Conservation (phyloP, 2,113 vertebrate genomes). For the Apeltes quadracus region DNA sequence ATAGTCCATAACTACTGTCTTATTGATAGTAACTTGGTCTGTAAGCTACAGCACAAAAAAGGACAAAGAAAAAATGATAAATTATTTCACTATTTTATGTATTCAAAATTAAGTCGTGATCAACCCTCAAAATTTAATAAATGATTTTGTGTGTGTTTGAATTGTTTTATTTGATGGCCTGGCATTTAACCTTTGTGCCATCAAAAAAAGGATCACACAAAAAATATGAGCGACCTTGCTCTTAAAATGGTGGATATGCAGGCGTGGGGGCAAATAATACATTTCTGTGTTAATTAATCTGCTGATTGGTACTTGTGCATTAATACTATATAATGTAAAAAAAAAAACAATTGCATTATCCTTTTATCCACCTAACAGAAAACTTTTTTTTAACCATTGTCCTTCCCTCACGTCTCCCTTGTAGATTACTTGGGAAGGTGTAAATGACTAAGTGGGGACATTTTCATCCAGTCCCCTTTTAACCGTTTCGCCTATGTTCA, state of each 20-base stretch:
- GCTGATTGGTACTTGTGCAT: not conserved
- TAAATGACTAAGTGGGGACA: not conserved
- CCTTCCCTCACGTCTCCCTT: not conserved
- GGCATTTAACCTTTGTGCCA: not conserved
- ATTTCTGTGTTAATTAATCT: not conserved
- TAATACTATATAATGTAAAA: not conserved
- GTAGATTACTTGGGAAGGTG: not conserved
- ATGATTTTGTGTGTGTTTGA: not conserved
- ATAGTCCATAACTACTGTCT: not conserved
- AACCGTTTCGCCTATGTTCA: not conserved
- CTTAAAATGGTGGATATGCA: not conserved
- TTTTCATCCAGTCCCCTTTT: constrained; percentile 8
- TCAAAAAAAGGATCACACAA: not conserved
- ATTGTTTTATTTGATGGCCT: not conserved
- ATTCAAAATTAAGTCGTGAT: not conserved
- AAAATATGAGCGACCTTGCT: not conserved
- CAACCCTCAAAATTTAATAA: not conserved
- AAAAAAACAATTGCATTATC: not conserved
- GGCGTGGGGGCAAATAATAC: not conserved
- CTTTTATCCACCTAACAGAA: not conserved
- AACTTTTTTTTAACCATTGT: not conserved
- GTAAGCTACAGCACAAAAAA: not conserved
- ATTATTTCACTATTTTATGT: not conserved
- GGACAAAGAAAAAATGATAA: not conserved
- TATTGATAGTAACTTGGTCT: not conserved